Evolutionary conservation across 2,888 invertebrate species (phyloP), one percentile per base, ranked within the genome.

Genomic region (Plutella xylostella): DNA sequence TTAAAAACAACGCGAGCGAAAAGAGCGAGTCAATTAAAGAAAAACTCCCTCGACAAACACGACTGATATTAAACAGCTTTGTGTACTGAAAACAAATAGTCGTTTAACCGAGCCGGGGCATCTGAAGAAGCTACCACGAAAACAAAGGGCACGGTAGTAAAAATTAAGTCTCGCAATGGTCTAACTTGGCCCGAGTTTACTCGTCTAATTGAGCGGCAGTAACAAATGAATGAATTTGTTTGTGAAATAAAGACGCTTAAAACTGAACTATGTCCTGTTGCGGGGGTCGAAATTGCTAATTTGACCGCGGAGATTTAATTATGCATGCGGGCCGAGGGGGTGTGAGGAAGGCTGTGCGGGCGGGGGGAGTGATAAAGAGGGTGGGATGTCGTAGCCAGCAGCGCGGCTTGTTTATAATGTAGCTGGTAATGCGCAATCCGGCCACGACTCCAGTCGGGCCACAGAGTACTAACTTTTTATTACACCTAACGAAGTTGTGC

Each of bases 251-350:
- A 74, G 75, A 74, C 68, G 43, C 41, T 74, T 72, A 69, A 61
- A 73, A 72, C 72, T 74, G 71, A 75, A 80, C 78, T 77, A 74
- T 73, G 72, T 69, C 67, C 74, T 73, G 72, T 76, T 78, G 75
- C 73, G 43, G 65, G 68, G 70, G 68, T 70, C 71, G 72, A 77
- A 80, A 75, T 74, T 69, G 75, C 77, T 82, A 82, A 80, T 82
- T 83, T 80, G 77, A 76, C 79, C 79, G 74, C 76, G 65, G 68
- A 76, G 76, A 82, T 80, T 82, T 80, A 82, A 83, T 83, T 83
- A 83, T 82, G 80, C 78, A 83, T 79, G 71, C 77, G 45, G 20
- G 33, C 33, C 22, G 3, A 18, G 41, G 14, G 28, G 18, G 17
- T 12, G 17, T 7, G 15, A 9, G 39, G 15, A n/a, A n/a, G n/a